phyloP scores from a whole-genome alignment of 2,797 vertebrate genomes.

The Falco concolor region DNA sequence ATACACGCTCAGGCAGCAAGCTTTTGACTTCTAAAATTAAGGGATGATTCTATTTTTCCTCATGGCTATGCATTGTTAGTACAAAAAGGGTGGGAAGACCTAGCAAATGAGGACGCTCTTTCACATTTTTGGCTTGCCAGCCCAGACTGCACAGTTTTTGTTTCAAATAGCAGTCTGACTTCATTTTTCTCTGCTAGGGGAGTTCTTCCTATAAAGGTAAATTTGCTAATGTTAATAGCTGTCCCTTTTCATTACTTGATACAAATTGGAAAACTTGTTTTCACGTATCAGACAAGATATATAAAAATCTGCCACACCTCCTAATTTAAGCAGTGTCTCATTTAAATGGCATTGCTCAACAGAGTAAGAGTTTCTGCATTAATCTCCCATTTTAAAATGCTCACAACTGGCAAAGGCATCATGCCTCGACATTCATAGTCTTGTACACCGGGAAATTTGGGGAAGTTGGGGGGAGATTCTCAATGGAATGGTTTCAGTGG shows the following conservation, averaged over 20 bases:
- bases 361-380: neutral
- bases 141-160: neutral
- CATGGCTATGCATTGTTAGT: rapidly evolving
- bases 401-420: neutral
- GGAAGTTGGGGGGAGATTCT: neutral
- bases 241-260: neutral
- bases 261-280: neutral
- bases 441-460: neutral
- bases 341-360: neutral
- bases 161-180: neutral
- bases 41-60: neutral
- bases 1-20: neutral
- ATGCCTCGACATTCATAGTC: too few species aligned
- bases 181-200: neutral
- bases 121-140: neutral
- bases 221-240: neutral
- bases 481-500: neutral
- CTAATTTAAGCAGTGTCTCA: neutral
- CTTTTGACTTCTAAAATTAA: neutral
- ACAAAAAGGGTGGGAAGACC: neutral
- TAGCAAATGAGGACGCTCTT: neutral
- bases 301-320: neutral
- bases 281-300: neutral
- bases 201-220: neutral
- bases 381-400: neutral